Evolutionary conservation across 2,797 vertebrate genomes (phyloP), one percentile per base, ranked within the genome.

Genomic region (Parauchenoglanis ngamensis): DNA sequence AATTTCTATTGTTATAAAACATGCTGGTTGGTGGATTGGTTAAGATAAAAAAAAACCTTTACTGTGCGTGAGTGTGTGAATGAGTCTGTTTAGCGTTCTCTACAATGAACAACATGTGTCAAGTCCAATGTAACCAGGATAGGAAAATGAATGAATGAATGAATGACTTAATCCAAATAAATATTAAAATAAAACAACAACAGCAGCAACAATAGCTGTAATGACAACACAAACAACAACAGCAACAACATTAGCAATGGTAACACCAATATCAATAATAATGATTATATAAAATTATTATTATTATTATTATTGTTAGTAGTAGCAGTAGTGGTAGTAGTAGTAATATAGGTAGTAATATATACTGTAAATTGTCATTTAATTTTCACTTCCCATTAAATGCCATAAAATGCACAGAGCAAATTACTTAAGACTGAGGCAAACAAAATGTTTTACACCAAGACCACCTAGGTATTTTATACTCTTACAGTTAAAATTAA

Each of bases 361-460:
- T 76, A 35, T 57, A 35, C 54, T 79, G 19, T 79, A 78, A 35
- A 57, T 31, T 35, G 52, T 23, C 19, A 35, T 19, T 77, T 77
- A 31, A 13, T 67, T 46, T 82, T 63, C 13, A 28, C 80, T 57
- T 68, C 52, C n/a, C 10, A 3, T 35, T 40, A 63, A n/a, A 17
- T 46, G 79, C 79, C 12, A 81, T 67, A 57, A 25, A 80, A 7
- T 77, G 40, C 17, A 8, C 76, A 68, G 28, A 19, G 52, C 57
- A 76, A 44, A n/a, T 59, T 25, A 40, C 63, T 57, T 76, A 28
- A 81, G 25, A n/a, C 6, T 61, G 44, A 85, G 35, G 21, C n/a
- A 28, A 86, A n/a, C 56, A 85, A 61, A 88, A 84, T 85, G 61
- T 56, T 68, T 75, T 72, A 70, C 82, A 80, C 19, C 59, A 83